Evolutionary conservation across 2,797 vertebrate genomes (phyloP).

Genomic region (Fratercula arctica): DNA sequence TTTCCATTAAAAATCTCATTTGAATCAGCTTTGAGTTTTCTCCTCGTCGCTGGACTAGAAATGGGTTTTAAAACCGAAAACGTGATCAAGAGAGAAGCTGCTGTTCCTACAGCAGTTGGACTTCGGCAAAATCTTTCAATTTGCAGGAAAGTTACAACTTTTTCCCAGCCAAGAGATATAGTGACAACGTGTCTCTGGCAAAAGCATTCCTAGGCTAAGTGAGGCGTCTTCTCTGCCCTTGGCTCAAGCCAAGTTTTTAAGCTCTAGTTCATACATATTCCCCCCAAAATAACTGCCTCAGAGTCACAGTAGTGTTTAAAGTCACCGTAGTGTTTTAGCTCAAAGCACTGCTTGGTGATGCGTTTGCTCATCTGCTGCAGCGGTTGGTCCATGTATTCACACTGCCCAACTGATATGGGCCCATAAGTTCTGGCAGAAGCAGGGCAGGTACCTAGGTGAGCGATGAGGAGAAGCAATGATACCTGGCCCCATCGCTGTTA

Average conservation of each 20-base stretch:
- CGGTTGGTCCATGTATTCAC: not conserved
- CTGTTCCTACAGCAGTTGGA: not conserved
- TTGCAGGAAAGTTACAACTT: not conserved
- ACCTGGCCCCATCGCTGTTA: not conserved
- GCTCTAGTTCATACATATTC: not conserved
- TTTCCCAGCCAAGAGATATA: not conserved
- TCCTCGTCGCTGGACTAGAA: not conserved
- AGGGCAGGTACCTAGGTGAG: not conserved
- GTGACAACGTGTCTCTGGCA: not conserved
- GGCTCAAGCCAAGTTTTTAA: not conserved
- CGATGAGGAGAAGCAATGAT: not conserved
- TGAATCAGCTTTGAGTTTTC: not conserved
- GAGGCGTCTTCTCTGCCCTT: not conserved
- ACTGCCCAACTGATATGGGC: not conserved
- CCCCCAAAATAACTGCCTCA: not conserved
- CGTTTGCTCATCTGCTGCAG: not conserved
- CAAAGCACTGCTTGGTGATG: not conserved
- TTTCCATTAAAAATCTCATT: conserved; percentile 19
- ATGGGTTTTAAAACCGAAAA: not conserved
- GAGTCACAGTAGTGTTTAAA: not conserved
- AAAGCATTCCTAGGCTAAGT: not conserved
- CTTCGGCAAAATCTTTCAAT: not conserved
- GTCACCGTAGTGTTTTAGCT: not conserved
- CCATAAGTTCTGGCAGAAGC: not conserved
- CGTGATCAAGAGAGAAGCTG: not conserved